A percentile compares a stretch with the other conserved stretches of the same genome.
These are phyloP conservation scores for Drosophila affinis DNA, from an alignment of 2,888 invertebrate species.

Conservation along the genomic window DNA sequence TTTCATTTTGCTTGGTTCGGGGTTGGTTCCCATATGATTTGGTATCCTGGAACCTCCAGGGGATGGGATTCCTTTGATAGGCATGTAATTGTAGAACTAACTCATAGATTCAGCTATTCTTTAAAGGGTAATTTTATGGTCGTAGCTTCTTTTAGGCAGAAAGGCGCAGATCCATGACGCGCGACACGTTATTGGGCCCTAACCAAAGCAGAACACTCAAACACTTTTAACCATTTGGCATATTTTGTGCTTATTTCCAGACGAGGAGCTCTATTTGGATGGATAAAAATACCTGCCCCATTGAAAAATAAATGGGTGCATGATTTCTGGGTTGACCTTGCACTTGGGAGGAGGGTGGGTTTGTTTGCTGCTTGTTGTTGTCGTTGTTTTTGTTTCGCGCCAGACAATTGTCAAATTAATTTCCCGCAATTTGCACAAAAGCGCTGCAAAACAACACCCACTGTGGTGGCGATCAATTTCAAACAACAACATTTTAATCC, in stretches of 20 bases:
- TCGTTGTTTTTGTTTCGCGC: neutral
- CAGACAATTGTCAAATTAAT: conserved; percentile 29
- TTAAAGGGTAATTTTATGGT: no score
- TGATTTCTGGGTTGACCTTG: conserved; percentile 21
- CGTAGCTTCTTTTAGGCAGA: no score
- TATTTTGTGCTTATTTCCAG: neutral
- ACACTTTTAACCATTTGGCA: neutral
- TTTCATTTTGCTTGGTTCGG: neutral
- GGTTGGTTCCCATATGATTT: no score
- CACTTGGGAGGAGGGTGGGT: conserved; percentile 12
- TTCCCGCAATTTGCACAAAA: conserved; percentile 32
- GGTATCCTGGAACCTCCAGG: neutral
- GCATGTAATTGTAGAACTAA: neutral
- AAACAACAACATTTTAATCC: neutral
- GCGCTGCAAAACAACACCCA: conserved; percentile 22
- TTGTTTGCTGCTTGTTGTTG: neutral
- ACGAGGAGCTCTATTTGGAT: neutral
- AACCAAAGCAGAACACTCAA: no score
- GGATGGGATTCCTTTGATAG: neutral
- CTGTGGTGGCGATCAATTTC: conserved; percentile 12
- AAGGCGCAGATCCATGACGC: neutral
- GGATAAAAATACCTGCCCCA: neutral
- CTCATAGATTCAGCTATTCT: neutral
- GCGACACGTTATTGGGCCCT: neutral
- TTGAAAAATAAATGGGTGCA: neutral